Evolutionary conservation across 2,113 vertebrate species (phyloP).

Genomic region (Todiramphus saurophagus): DNA sequence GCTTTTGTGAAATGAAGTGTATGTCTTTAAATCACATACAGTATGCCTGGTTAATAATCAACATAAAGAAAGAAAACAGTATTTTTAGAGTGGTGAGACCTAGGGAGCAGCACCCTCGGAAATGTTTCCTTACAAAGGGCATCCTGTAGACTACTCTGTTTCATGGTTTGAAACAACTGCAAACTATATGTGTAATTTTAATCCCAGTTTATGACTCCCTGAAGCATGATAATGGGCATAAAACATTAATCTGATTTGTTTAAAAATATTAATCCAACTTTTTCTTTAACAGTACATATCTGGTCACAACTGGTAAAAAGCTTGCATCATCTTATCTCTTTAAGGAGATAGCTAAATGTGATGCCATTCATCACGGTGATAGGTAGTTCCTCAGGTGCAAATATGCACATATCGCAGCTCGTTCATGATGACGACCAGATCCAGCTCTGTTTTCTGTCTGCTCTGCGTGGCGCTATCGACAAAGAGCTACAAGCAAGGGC

Average conservation of each 20-base stretch:
- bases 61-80: not conserved
- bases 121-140: not conserved
- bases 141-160: not conserved
- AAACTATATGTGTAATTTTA: not conserved
- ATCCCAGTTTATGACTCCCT: not conserved
- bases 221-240: not conserved
- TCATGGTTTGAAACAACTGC: not conserved
- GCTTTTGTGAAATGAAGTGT: not conserved
- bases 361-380: slow-evolving; percentile 15
- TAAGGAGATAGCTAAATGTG: not conserved
- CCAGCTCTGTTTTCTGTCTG: slow-evolving; percentile 51
- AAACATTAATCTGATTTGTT: not conserved
- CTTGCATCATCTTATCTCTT: not conserved
- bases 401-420: fast-evolving
- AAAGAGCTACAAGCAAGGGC: not conserved
- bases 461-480: not conserved
- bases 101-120: not conserved
- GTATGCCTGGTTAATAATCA: not conserved
- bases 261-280: slow-evolving; percentile 11
- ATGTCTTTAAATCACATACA: not conserved
- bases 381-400: slow-evolving; percentile 19
- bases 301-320: not conserved
- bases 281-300: not conserved
- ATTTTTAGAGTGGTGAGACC: not conserved
- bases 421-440: not conserved